These are phyloP conservation scores for Acrocyrtus sp. DNA, from an alignment of 2,888 invertebrate species.

Conservation along the genomic window DNA sequence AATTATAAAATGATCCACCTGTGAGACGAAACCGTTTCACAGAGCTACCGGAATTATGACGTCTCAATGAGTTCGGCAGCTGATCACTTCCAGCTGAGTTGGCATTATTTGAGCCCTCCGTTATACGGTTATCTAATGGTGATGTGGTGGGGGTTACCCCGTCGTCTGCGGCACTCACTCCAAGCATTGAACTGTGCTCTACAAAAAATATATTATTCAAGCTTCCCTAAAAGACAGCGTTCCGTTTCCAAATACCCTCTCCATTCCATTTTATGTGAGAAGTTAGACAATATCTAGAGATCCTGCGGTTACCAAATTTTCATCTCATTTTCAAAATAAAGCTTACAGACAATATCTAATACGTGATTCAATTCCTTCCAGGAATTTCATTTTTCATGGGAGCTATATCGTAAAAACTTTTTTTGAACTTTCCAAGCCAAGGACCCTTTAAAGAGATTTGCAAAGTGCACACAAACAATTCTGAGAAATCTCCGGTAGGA, in stretches of 20 bases:
- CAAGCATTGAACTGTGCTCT: slow-evolving; percentile 59
- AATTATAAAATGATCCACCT: slow-evolving; percentile 18
- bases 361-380: not conserved
- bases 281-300: not conserved
- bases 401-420: no score
- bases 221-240: no score
- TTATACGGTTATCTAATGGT: slow-evolving; percentile 35
- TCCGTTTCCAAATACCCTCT: not conserved
- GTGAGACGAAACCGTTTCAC: slow-evolving; percentile 23
- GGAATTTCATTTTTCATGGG: not conserved
- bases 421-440: no score
- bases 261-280: not conserved
- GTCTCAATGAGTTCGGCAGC: slow-evolving; percentile 20
- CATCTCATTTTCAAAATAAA: not conserved
- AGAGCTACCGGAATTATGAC: slow-evolving; percentile 27
- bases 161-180: slow-evolving; percentile 53
- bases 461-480: no score
- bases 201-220: no score
- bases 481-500: no score
- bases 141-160: slow-evolving; percentile 50
- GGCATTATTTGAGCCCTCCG: slow-evolving; percentile 10
- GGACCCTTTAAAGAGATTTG: no score
- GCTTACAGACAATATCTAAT: not conserved
- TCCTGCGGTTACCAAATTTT: not conserved
- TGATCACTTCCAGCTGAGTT: slow-evolving; percentile 21